Evolutionary conservation across 2,797 vertebrate species (phyloP), one percentile per base, ranked within the genome.

Genomic region (Peromyscus aztecus): DNA sequence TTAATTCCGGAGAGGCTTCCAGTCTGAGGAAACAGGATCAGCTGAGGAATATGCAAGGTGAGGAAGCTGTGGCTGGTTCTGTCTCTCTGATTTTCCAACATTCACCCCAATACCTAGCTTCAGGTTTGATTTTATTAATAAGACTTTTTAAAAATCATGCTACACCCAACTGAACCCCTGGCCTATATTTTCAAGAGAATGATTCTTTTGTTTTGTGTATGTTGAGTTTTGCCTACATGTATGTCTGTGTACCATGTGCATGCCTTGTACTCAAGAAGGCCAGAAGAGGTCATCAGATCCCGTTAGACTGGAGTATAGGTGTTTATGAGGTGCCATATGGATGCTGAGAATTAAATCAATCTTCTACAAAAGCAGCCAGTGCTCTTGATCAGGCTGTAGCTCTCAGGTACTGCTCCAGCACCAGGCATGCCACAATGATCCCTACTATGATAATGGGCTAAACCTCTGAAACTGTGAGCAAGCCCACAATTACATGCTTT

Each of bases 111-210:
- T 52, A 52, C 12, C 49, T 52, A 2, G 49, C 49, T 52, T 52
- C 49, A 52, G 49, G 49, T 14, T 52, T 52, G 49, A 52, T 52
- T 52, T 52, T 52, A 52, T 52, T 52, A 52, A 52, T 52, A 13
- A 52, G 49, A 52, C 49, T 2, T 52, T 52, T 52, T 52, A 52
- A 52, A 14, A 52, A 13, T 52, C 49, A 52, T 52, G 49, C 49
- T 52, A 52, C 2, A 52, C 49, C 49, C 49, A 52, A 81, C 16
- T 92, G 14, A 93, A 94, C 57, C 82, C 31, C 3, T 76, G 52
- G 27, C 61, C 63, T 89, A 55, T 21, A 83, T 95, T 73, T 43
- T 81, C 71, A 93, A 90, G 29, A 91, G 14, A 69, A 80, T 86
- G 52, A 76, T 90, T 73, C 9, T 29, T 69, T 65, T 29, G 29